These are phyloP conservation scores for Brachyopa scutellaris DNA, from an alignment of 2,888 invertebrate genomes.

Conservation along the genomic window DNA sequence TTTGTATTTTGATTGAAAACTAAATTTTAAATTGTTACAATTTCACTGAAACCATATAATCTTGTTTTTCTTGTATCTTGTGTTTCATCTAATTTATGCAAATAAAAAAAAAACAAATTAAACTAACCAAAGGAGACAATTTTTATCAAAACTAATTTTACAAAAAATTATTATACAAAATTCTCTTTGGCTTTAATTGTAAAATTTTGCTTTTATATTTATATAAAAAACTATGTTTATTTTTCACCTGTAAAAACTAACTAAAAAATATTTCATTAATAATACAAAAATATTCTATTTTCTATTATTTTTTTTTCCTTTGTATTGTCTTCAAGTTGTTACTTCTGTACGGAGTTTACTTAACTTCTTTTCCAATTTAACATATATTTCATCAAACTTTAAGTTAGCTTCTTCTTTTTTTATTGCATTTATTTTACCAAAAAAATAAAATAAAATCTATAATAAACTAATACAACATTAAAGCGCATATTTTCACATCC, in stretches of 20 bases:
- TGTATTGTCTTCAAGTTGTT: constrained; percentile 69
- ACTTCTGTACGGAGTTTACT: constrained; percentile 56
- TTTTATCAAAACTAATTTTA: constrained; percentile 11
- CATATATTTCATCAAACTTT: constrained; percentile 22
- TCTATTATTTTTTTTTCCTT: constrained; percentile 72
- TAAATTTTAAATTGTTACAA: constrained; percentile 28
- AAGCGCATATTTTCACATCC: constrained; percentile 63
- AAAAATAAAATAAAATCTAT: constrained; percentile 27
- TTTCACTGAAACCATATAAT: constrained; percentile 61
- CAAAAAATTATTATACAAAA: constrained; percentile 30
- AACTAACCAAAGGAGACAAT: constrained; percentile 22
- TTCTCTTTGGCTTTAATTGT: constrained; percentile 44
- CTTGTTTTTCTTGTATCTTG: constrained; percentile 4
- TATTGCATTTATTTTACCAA: no score
- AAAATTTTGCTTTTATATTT: constrained; percentile 42
- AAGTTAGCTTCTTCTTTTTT: constrained; percentile 13
- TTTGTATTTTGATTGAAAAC: constrained; percentile 20
- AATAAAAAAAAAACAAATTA: background rate
- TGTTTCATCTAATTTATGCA: background rate
- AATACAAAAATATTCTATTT: constrained; percentile 76
- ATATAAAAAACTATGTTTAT: constrained; percentile 66
- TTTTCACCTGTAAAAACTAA: constrained; percentile 75
- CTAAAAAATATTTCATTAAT: constrained; percentile 77
- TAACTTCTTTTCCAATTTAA: no score
- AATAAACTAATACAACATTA: constrained; percentile 46